Conservation (phyloP, 2,113 vertebrate genomes). For the Edolisoma coerulescens region DNA sequence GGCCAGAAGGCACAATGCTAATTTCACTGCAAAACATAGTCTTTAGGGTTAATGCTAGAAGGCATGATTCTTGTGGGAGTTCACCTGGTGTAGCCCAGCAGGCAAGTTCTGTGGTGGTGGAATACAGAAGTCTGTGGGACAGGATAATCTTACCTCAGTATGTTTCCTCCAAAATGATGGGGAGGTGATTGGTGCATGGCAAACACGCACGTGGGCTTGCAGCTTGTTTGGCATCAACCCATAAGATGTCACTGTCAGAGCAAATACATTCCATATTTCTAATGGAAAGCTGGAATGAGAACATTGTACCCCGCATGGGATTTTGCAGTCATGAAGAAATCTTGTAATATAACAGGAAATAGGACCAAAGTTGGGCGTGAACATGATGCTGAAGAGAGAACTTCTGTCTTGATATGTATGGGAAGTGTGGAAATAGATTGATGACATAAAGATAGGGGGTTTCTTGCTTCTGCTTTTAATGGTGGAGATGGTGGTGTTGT, state of each 20-base stretch:
- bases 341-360: not conserved
- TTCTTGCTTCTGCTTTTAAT: not conserved
- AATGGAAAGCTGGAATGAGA: not conserved
- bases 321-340: not conserved
- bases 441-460: not conserved
- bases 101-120: not conserved
- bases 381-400: not conserved
- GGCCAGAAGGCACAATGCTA: not conserved
- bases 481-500: not conserved
- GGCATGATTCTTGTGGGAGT: not conserved
- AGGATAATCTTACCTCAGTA: not conserved
- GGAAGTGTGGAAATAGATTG: not conserved
- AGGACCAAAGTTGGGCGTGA: not conserved
- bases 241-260: not conserved
- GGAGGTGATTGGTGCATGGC: not conserved
- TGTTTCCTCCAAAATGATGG: not conserved
- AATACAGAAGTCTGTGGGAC: not conserved
- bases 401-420: not conserved
- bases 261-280: not conserved
- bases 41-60: not conserved
- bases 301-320: rapidly evolving
- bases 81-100: not conserved
- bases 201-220: not conserved
- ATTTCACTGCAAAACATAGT: not conserved
- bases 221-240: not conserved